Evolutionary conservation across 2,797 vertebrate genomes (phyloP), one percentile per base, ranked within the genome.

Genomic region (Tapera naevia): DNA sequence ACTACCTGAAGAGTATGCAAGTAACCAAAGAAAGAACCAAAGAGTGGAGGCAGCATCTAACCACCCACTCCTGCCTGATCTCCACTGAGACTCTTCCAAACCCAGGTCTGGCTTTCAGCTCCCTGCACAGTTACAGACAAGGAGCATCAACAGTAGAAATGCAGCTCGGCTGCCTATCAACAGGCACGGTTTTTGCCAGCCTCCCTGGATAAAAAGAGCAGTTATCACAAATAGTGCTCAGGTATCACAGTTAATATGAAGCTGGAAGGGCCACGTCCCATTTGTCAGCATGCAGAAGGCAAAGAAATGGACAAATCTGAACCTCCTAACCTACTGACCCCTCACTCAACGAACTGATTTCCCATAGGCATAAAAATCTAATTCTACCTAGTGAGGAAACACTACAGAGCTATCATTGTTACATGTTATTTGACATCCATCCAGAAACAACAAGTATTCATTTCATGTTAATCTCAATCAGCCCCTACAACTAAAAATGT

Each of bases 401-500:
- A 71, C 30, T 33, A n/a, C 21, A 50, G n/a, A 17, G 60, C 39
- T 66, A 75, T 24, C 30, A 11, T 7, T 28, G 32, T 57, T 54
- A 50, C 18, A 74, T 45, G 46, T 61, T 41, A 84, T 48, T 72
- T 65, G 50, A 54, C 35, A 66, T n/a, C 15, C 35, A 32, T 28
- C 35, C 46, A 6, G 16, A 11, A 60, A 35, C 39, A 76, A 54
- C 0, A 0, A 86, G 27, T 7, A 23, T 11, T 32, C 8, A 1
- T 62, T 78, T 50, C 10, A 3, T 21, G 35, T 30, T 33, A 13
- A 80, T 60, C 46, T 74, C 45, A 33, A 71, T 3, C 32, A 70
- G 46, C 18, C 19, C 56, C 15, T 73, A 79, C 39, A 48, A 41
- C 6, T 19, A 30, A 32, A 79, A 65, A 8, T 48, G 9, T 15